Percentiles rank a stretch among this genome's conserved stretches.
phyloP scores from a whole-genome alignment of 1,140 invertebrate genomes.

The Drosophila paulistorum region DNA sequence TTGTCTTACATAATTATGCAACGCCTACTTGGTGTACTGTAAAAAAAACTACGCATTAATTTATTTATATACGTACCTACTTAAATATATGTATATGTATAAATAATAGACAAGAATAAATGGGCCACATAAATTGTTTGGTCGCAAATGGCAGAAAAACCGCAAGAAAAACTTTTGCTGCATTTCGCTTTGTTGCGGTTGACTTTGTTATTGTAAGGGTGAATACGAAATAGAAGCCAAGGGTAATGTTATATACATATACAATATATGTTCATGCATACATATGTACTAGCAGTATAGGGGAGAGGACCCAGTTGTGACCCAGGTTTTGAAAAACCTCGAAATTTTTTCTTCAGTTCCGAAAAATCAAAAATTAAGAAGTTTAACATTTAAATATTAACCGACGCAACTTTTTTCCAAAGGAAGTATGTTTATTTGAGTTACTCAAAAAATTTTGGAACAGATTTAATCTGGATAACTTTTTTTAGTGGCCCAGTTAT shows the following conservation, averaged over 20 bases:
- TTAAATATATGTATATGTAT: not conserved
- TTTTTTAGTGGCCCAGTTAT: no score
- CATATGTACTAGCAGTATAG: not conserved
- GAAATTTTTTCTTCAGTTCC: no score
- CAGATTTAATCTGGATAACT: no score
- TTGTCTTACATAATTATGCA: not conserved
- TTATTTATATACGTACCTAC: not conserved
- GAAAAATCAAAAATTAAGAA: no score
- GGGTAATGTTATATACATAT: not conserved
- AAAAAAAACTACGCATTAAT: not conserved
- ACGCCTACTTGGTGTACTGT: not conserved
- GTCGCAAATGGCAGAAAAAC: constrained; percentile 51
- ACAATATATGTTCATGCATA: not conserved
- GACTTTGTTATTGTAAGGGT: constrained; percentile 31
- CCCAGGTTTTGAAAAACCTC: no score
- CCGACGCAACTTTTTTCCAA: no score
- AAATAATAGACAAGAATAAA: constrained; percentile 32
- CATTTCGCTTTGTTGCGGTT: constrained; percentile 59
- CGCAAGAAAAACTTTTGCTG: constrained; percentile 57
- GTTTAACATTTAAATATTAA: no score
- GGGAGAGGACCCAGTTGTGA: no score
- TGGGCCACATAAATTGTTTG: constrained; percentile 69
- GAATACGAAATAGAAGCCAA: not conserved
- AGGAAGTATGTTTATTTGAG: no score
- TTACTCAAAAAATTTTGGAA: no score